A percentile compares a stretch with the other conserved stretches of the same genome.
These are phyloP conservation scores for Ligdia adustata DNA, from an alignment of 2,888 invertebrate species.

Conservation along the genomic window DNA sequence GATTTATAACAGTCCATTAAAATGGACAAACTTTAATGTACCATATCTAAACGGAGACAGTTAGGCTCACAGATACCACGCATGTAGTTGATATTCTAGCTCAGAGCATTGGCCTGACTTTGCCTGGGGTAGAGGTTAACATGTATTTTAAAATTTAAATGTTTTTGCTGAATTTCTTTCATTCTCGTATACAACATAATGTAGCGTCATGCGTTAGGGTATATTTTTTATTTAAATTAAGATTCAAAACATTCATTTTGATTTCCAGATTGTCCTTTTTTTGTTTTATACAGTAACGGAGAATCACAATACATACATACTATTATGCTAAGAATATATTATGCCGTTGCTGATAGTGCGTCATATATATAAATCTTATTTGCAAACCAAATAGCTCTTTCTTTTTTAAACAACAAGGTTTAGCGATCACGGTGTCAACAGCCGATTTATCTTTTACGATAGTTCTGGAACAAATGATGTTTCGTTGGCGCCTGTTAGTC, in stretches of 20 bases:
- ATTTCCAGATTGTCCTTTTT: no score
- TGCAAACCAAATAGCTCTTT: constrained; percentile 12
- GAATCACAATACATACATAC: no score
- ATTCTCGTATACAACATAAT: no score
- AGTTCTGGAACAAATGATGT: constrained; percentile 2
- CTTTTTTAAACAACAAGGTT: not conserved
- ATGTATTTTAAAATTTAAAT: no score
- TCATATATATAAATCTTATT: constrained; percentile 15
- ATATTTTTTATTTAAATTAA: no score
- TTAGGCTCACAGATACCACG: constrained; percentile 16
- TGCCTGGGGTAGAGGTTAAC: constrained; percentile 7
- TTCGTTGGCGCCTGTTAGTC: constrained; percentile 9
- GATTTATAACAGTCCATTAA: constrained; percentile 20
- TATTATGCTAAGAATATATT: no score
- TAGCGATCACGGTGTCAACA: not conserved
- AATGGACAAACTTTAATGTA: constrained; percentile 18
- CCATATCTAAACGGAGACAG: constrained; percentile 24
- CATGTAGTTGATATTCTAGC: constrained; percentile 6
- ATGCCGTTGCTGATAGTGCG: no score
- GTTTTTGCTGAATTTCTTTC: no score
- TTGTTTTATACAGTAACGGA: no score
- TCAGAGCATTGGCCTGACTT: constrained; percentile 19
- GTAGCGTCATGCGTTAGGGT: no score
- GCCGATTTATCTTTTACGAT: constrained; percentile 10
- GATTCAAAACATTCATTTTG: no score